A percentile compares a stretch with the other conserved stretches of the same genome.
phyloP scores from a whole-genome alignment of 1,140 invertebrate species.

The Andrena cerasifolii region DNA sequence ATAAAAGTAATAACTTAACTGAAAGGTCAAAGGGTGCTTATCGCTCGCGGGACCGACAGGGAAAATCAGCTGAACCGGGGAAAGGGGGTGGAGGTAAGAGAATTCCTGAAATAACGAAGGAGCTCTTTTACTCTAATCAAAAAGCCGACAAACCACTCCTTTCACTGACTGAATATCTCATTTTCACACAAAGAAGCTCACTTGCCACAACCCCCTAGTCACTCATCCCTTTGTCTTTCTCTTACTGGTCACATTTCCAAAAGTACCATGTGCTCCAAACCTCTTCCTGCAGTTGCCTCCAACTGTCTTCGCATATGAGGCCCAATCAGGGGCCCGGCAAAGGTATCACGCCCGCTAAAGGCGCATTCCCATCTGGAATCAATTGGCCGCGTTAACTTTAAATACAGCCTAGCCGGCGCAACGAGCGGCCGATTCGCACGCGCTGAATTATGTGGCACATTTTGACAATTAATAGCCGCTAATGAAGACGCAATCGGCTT shows the following conservation, averaged over 20 bases:
- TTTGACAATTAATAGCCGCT: constrained; percentile 79
- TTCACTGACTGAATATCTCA: too few species aligned
- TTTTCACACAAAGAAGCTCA: too few species aligned
- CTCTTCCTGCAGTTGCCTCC: too few species aligned
- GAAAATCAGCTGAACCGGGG: background rate
- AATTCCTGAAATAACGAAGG: background rate
- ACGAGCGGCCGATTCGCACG: constrained; percentile 33
- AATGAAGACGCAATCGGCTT: constrained; percentile 77
- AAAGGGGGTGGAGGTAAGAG: background rate
- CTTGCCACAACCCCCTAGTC: too few species aligned
- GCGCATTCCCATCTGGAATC: constrained; percentile 35
- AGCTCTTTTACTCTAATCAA: too few species aligned
- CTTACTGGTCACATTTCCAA: too few species aligned
- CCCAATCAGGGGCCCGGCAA: background rate
- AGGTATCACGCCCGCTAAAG: background rate
- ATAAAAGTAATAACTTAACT: constrained; percentile 66
- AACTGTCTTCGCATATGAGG: background rate
- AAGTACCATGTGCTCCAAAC: too few species aligned
- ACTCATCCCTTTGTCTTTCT: too few species aligned
- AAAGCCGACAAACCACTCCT: too few species aligned
- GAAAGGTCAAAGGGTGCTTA: constrained; percentile 63
- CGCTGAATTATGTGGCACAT: constrained; percentile 76
- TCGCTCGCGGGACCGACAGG: constrained; percentile 25
- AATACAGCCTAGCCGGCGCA: constrained; percentile 36
- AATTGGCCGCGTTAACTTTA: constrained; percentile 56